Conservation (phyloP, 2,797 vertebrate genomes). For the Clarias pachynema region DNA sequence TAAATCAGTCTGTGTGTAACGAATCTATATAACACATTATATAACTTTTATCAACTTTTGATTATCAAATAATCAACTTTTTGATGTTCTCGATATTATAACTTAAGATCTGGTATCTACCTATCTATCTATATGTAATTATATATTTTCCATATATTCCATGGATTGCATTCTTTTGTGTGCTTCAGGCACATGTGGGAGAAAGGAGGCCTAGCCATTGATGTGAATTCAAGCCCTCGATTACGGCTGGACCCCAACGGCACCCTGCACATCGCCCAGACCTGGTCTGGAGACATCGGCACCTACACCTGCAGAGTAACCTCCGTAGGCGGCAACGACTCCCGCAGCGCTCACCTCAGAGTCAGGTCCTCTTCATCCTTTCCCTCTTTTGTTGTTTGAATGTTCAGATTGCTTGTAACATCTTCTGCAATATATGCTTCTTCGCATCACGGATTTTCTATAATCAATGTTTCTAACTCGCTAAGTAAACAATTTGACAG, state of each 20-base stretch:
- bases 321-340: conserved; percentile 93
- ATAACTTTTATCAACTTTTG: no score
- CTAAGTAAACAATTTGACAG: conserved; percentile 7
- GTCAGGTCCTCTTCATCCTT: conserved; percentile 81
- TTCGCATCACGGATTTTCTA: conserved; percentile 5
- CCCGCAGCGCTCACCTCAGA: conserved; percentile 87
- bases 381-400: conserved; percentile 4
- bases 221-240: conserved; percentile 78
- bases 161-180: neutral
- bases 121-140: neutral
- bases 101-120: no score
- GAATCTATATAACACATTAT: no score
- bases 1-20: no score
- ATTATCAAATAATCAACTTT: no score
- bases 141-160: neutral
- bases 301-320: conserved; percentile 92
- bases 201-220: conserved; percentile 82
- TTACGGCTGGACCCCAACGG: conserved; percentile 82
- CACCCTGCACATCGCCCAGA: conserved; percentile 95
- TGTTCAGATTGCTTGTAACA: conserved; percentile 7
- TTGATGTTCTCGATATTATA: no score
- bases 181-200: conserved; percentile 87
- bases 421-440: neutral
- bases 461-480: conserved; percentile 12
- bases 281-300: conserved; percentile 96